Evolutionary conservation across 92 coral and sea anemone species (phyloP), one percentile per base, ranked within the genome.

Genomic region (Siderastrea radians): DNA sequence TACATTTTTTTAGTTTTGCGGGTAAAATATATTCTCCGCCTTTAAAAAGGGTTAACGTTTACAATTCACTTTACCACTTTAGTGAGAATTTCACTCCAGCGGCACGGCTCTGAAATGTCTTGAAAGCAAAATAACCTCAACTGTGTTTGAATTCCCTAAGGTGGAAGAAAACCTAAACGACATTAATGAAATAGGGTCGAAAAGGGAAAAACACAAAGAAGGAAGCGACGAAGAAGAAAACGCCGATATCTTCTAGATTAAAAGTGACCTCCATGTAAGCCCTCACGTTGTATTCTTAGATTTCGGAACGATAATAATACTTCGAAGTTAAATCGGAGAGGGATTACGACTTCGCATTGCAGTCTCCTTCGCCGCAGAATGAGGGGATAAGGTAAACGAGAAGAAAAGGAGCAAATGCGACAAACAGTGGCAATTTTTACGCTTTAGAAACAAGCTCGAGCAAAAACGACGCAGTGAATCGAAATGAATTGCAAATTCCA

Each of bases 371-470:
- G 38, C 3, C 52, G 2, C 58, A 46, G 49, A 51, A 38, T 19
- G 78, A 53, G 47, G 13, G 16, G 16, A 61, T 14, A 52, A 19
- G 2, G 43, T 7, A 26, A 17, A 49, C 17, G 9, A 43, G 11
- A 4, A 6, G 78, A 12, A 43, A 67, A 2, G 47, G 14, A 10
- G 77, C 10, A 68, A 14, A 4, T 19, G 26, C 10, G 9, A 19
- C 46, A 16, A 70, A 13, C 51, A 12, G 75, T 8, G 50, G 44
- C 47, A 49, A 17, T 7, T 55, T 51, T 7, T 85, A 8, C 57
- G 68, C 57, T 74, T 85, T 11, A 89, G 93, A 49, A 90, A 90
- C 83, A 54, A 49, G 69, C 77, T 83, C 45, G 91, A 90, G 63
- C 55, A 91, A 81, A 58, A 73, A 44, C 85, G 93, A 1, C 83